Evolutionary conservation across 2,888 invertebrate genomes (phyloP).

Genomic region (Drosophila subquinaria): DNA sequence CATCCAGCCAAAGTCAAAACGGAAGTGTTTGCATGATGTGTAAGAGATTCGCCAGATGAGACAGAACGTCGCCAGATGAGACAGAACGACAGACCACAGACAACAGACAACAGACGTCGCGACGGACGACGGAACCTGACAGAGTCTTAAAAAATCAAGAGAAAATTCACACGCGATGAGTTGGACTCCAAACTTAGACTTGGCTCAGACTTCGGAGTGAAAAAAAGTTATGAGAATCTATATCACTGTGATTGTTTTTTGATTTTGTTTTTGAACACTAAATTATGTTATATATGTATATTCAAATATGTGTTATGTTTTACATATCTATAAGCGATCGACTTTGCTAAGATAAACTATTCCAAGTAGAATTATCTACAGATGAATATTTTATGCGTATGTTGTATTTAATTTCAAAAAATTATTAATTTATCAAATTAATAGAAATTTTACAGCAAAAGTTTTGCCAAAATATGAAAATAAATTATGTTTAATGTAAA

Average conservation of each 20-base stretch:
- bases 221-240: slow-evolving; percentile 20
- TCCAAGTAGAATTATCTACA: no score
- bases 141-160: slow-evolving; percentile 22
- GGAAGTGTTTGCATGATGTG: slow-evolving; percentile 78
- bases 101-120: background rate
- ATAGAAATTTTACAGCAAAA: no score
- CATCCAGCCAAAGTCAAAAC: slow-evolving; percentile 53
- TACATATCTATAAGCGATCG: background rate
- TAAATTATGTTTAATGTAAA: no score
- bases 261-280: background rate
- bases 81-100: background rate
- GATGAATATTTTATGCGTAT: no score
- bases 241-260: background rate
- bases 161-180: slow-evolving; percentile 65
- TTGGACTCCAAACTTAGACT: slow-evolving; percentile 30
- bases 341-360: background rate
- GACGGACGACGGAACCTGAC: background rate
- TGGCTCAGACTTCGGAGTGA: slow-evolving; percentile 24
- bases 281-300: background rate
- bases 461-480: no score
- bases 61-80: background rate
- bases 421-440: no score
- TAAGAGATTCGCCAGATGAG: slow-evolving; percentile 53
- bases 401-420: no score
- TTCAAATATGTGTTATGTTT: background rate